Evolutionary conservation across 2,797 vertebrate species (phyloP).

Genomic region (Merluccius polli): DNA sequence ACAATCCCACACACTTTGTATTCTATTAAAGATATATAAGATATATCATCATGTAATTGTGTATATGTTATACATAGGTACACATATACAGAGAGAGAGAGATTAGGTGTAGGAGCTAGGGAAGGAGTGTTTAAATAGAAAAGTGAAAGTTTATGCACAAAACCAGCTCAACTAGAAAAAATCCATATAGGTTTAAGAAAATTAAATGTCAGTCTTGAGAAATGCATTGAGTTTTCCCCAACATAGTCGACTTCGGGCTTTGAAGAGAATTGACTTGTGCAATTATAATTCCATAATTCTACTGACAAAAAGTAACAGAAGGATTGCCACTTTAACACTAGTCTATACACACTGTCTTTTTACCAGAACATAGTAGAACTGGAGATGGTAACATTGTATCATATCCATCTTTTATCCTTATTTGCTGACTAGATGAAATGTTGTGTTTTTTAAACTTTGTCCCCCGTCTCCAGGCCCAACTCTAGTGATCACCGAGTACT

Average conservation of each 20-base stretch:
- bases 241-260: background rate
- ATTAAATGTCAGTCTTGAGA: background rate
- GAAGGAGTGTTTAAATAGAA: no score
- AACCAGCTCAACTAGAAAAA: no score
- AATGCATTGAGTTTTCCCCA: background rate
- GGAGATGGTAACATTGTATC: background rate
- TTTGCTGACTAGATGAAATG: background rate
- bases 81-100: no score
- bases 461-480: slow-evolving; percentile 81
- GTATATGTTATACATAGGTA: no score
- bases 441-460: slow-evolving; percentile 17
- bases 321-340: background rate
- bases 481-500: slow-evolving; percentile 96
- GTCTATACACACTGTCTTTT: background rate
- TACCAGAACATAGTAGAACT: background rate
- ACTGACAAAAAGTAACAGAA: background rate
- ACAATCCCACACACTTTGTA: no score
- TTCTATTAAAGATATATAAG: no score
- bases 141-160: no score
- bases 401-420: slow-evolving; percentile 17
- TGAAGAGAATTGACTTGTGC: background rate
- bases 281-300: background rate
- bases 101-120: no score
- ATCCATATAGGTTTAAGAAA: no score
- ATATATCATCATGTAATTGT: no score